These are phyloP conservation scores for Rhinolophus ferrumequinum DNA, from an alignment of 2,113 vertebrate species.

Conservation along the genomic window DNA sequence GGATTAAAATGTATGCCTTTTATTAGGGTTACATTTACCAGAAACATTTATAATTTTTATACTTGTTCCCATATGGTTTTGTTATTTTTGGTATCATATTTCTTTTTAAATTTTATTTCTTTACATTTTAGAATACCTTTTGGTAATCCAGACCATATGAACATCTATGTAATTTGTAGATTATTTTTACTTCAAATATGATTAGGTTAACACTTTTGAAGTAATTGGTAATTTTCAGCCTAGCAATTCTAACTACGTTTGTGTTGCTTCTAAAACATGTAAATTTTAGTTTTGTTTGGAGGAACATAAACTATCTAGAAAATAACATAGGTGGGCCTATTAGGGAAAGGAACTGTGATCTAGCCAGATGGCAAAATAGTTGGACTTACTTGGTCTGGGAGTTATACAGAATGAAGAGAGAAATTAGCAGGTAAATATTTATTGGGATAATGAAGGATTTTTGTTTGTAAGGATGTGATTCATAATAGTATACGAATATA, in stretches of 20 bases:
- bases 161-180: conserved; percentile 34
- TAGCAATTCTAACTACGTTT: not conserved
- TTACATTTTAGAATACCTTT: conserved; percentile 37
- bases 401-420: not conserved
- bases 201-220: not conserved
- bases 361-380: not conserved
- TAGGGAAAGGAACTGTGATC: not conserved
- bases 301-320: conserved; percentile 10
- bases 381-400: not conserved
- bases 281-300: conserved; percentile 39
- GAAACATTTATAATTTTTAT: conserved; percentile 16
- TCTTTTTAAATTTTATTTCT: not conserved
- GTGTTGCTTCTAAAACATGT: not conserved
- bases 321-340: not conserved
- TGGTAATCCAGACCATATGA: not conserved
- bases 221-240: not conserved
- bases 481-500: not conserved
- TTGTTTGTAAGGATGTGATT: not conserved
- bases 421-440: not conserved
- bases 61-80: not conserved
- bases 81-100: not conserved
- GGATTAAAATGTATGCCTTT: not conserved
- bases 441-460: not conserved
- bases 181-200: conserved; percentile 41
- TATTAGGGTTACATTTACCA: not conserved